Conservation (phyloP, 2,113 vertebrate species). For the Pelobates fuscus region DNA sequence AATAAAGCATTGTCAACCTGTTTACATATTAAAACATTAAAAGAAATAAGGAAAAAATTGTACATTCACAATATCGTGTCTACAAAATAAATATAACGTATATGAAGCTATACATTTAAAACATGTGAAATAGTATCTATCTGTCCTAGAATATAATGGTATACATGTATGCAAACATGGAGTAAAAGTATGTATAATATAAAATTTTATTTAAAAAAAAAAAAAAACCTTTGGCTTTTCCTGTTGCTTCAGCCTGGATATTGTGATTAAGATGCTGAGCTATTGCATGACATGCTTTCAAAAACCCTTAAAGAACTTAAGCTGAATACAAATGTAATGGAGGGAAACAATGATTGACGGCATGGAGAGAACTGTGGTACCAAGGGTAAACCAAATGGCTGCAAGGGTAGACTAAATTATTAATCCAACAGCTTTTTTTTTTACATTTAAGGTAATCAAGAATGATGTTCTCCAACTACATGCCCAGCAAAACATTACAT, state of each 20-base stretch:
- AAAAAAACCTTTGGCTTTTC: slow-evolving; percentile 34
- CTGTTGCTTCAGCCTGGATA: background rate
- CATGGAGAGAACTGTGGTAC: no score
- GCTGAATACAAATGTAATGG: no score
- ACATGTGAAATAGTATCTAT: slow-evolving; percentile 27
- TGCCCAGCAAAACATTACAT: no score
- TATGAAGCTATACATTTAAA: slow-evolving; percentile 64
- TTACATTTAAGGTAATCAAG: no score
- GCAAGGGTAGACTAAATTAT: no score
- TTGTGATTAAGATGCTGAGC: no score
- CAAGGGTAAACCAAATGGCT: no score
- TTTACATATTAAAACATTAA: slow-evolving; percentile 68
- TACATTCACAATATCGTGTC: slow-evolving; percentile 69
- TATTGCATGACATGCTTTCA: no score
- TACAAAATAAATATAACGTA: slow-evolving; percentile 78
- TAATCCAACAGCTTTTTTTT: no score
- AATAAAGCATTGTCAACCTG: slow-evolving; percentile 71
- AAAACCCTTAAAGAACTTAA: no score
- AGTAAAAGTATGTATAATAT: background rate
- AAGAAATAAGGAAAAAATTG: slow-evolving; percentile 65
- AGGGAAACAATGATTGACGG: no score
- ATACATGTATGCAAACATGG: background rate
- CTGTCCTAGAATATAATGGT: slow-evolving; percentile 2
- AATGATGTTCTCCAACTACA: no score
- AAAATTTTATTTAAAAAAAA: background rate